Evolutionary conservation across 2,797 vertebrate species (phyloP).

Genomic region (Toxotes lorentzi): DNA sequence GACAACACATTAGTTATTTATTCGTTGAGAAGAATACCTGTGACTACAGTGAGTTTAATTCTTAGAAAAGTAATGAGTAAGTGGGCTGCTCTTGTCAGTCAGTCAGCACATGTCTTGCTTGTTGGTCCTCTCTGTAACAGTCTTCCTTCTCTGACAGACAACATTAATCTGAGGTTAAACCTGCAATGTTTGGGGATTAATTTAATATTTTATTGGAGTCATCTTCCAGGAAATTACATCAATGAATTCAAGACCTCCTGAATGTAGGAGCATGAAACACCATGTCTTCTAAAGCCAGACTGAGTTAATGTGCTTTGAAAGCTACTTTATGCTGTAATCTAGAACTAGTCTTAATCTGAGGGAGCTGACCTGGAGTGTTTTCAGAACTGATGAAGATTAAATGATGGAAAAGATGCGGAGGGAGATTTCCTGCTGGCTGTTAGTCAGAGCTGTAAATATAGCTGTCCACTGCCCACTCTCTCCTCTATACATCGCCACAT

Average conservation of each 20-base stretch:
- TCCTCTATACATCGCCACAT: conserved; percentile 62
- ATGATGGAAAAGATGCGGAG: conserved; percentile 47
- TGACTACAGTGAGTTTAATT: not conserved
- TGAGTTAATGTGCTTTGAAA: conserved; percentile 5
- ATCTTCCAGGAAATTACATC: too few relatives aligned
- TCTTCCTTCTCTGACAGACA: not conserved
- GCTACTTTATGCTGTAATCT: not conserved
- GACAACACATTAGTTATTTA: not conserved
- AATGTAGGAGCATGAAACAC: not conserved
- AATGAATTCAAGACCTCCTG: not conserved
- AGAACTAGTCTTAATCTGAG: conserved; percentile 8
- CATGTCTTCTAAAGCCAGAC: not conserved
- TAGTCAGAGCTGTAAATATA: conserved; percentile 78
- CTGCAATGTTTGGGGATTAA: too few relatives aligned
- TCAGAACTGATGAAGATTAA: conserved; percentile 26
- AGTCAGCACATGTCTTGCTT: not conserved
- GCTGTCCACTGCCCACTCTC: conserved; percentile 65
- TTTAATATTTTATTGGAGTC: too few relatives aligned
- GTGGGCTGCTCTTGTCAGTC: not conserved
- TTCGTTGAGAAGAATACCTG: not conserved
- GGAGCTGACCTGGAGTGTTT: conserved; percentile 6
- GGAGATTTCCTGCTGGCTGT: conserved; percentile 53
- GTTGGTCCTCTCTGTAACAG: not conserved
- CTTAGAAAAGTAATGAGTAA: not conserved
- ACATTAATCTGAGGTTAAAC: not conserved